These are phyloP conservation scores for Amniataba percoides DNA, from an alignment of 2,797 vertebrate species.

Conservation along the genomic window DNA sequence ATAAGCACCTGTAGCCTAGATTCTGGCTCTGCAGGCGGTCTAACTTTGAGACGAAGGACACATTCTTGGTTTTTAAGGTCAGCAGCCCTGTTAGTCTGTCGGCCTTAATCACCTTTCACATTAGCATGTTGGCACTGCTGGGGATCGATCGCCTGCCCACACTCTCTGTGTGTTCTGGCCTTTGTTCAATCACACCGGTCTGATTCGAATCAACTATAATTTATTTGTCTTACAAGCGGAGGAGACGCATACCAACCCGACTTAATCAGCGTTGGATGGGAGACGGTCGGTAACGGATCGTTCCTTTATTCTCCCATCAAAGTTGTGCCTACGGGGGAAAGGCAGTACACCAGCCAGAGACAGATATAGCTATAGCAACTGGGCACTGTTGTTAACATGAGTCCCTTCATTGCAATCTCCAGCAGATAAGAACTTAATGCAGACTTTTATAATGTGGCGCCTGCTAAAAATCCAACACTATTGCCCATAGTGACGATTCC, in stretches of 20 bases:
- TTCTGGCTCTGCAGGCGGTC: slow-evolving; percentile 13
- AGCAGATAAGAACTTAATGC: background rate
- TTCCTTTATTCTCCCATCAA: slow-evolving; percentile 51
- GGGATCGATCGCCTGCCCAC: slow-evolving; percentile 67
- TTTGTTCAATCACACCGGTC: slow-evolving; percentile 77
- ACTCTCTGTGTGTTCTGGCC: slow-evolving; percentile 55
- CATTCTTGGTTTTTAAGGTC: slow-evolving; percentile 60
- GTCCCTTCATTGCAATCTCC: background rate
- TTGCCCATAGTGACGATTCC: background rate
- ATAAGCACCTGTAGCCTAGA: background rate
- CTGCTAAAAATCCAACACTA: background rate
- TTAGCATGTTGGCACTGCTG: slow-evolving; percentile 65
- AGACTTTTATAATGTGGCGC: background rate
- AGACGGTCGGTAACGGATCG: slow-evolving; percentile 62
- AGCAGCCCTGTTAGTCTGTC: slow-evolving; percentile 49
- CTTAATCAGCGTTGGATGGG: slow-evolving; percentile 67
- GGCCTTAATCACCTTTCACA: slow-evolving; percentile 74
- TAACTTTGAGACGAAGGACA: slow-evolving; percentile 45
- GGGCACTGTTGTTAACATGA: slow-evolving; percentile 8
- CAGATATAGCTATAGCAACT: slow-evolving; percentile 25
- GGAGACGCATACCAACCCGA: slow-evolving; percentile 59
- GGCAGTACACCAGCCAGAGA: slow-evolving; percentile 16
- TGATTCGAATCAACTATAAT: slow-evolving; percentile 77
- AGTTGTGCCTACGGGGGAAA: slow-evolving; percentile 23
- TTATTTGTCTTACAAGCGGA: slow-evolving; percentile 78